phyloP scores from a whole-genome alignment of 1,140 invertebrate genomes.

The Orchestia grillus region DNA sequence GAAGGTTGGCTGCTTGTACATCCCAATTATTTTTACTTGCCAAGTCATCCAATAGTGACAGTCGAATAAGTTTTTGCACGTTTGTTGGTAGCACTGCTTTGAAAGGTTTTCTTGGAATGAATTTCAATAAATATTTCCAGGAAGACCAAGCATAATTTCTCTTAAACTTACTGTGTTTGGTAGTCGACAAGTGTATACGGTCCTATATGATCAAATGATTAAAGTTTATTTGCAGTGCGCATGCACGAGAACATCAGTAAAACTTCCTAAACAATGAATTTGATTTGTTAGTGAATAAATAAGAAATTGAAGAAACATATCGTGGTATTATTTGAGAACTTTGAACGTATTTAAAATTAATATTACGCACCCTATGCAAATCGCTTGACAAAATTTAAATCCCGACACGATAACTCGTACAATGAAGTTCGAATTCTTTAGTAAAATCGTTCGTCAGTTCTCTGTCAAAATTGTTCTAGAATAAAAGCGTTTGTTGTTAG shows the following conservation, averaged over 20 bases:
- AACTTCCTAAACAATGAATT: background rate
- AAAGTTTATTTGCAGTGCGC: background rate
- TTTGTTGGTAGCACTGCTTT: background rate
- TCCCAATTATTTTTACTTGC: background rate
- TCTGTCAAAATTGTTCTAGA: background rate
- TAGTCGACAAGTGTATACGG: background rate
- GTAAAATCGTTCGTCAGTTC: background rate
- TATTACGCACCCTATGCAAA: background rate
- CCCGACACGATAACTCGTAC: no score
- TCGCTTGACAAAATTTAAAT: background rate
- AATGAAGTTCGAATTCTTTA: background rate
- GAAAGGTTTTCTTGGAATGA: background rate
- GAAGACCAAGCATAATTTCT: background rate
- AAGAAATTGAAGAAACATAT: background rate
- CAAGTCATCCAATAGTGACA: background rate
- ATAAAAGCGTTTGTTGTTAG: background rate
- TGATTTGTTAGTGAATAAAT: background rate
- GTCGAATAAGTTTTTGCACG: background rate
- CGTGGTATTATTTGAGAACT: background rate
- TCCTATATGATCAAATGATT: background rate
- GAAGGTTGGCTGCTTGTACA: background rate
- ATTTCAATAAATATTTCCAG: background rate
- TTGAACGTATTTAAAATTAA: background rate
- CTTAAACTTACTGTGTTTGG: background rate
- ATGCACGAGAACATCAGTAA: background rate